phyloP scores from a whole-genome alignment of 2,113 vertebrate genomes.

The Pyrgilauda ruficollis region DNA sequence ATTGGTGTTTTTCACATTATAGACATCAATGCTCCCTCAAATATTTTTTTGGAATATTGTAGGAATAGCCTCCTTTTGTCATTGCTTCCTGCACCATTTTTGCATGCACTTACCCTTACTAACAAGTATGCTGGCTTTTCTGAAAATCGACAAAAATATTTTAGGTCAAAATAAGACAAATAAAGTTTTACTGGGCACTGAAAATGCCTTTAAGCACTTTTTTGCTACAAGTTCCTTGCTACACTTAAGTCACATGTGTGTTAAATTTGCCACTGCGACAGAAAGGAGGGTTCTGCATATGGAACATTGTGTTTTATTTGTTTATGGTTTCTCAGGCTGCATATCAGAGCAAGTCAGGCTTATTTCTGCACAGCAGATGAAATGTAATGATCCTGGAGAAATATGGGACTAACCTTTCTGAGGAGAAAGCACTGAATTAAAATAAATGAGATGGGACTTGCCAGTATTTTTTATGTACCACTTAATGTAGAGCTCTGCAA shows the following conservation, averaged over 20 bases:
- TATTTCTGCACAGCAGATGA: conserved; percentile 37
- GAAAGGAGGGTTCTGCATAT: neutral
- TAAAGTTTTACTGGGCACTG: neutral
- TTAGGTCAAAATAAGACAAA: neutral
- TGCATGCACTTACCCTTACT: neutral
- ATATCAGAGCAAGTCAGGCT: conserved; percentile 47
- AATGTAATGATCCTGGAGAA: conserved; percentile 42
- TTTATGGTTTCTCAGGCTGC: neutral
- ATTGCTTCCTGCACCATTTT: neutral
- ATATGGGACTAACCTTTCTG: neutral
- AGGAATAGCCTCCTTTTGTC: neutral
- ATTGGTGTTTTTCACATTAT: too few relatives aligned
- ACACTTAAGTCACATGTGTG: neutral
- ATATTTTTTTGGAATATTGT: neutral
- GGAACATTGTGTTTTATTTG: neutral
- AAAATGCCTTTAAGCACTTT: neutral
- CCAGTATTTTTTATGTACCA: conserved; percentile 9
- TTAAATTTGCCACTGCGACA: neutral
- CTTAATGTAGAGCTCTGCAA: neutral
- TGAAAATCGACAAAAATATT: neutral
- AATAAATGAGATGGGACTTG: conserved; percentile 12
- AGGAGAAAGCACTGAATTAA: neutral
- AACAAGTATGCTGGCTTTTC: neutral
- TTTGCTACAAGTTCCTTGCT: neutral
- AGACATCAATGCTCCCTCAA: neutral